phyloP scores from a whole-genome alignment of 2,888 invertebrate species.

The Stomorhina lunata region DNA sequence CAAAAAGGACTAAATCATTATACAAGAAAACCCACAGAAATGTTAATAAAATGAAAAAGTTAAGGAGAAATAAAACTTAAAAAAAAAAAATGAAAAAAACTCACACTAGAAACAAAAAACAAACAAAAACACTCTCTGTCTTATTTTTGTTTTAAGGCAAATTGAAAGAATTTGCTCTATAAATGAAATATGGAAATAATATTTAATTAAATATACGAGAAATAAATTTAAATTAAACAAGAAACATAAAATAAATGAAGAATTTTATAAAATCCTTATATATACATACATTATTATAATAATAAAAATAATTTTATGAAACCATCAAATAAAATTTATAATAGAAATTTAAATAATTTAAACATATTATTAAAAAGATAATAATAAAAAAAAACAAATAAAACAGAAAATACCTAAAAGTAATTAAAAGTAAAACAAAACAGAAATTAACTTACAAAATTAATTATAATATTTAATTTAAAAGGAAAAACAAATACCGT shows the following conservation, averaged over 20 bases:
- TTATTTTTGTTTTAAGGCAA: slow-evolving; percentile 38
- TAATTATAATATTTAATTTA: slow-evolving; percentile 48
- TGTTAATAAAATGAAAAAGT: slow-evolving; percentile 42
- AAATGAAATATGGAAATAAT: slow-evolving; percentile 50
- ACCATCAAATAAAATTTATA: slow-evolving; percentile 51
- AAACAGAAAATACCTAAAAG: slow-evolving; percentile 29
- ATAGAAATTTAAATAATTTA: slow-evolving; percentile 35
- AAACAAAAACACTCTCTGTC: slow-evolving; percentile 24
- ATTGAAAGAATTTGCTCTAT: slow-evolving; percentile 25
- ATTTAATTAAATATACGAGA: slow-evolving; percentile 45
- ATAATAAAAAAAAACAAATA: slow-evolving; percentile 29
- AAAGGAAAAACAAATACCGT: slow-evolving; percentile 41
- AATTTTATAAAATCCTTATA: slow-evolving; percentile 67
- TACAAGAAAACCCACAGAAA: slow-evolving; percentile 37
- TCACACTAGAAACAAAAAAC: slow-evolving; percentile 70
- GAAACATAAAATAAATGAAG: slow-evolving; percentile 46
- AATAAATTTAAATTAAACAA: slow-evolving; percentile 42
- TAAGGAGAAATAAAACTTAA: slow-evolving; percentile 46
- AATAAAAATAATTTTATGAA: slow-evolving; percentile 48
- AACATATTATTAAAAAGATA: slow-evolving; percentile 46
- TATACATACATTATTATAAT: slow-evolving; percentile 58
- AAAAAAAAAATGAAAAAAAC: slow-evolving; percentile 67
- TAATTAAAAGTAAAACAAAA: neutral
- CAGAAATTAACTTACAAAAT: slow-evolving; percentile 68
- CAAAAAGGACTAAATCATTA: slow-evolving; percentile 33